Base-by-base conservation (phyloP, 1,140 invertebrate species). In the Drosophila pseudoobscura region DNA sequence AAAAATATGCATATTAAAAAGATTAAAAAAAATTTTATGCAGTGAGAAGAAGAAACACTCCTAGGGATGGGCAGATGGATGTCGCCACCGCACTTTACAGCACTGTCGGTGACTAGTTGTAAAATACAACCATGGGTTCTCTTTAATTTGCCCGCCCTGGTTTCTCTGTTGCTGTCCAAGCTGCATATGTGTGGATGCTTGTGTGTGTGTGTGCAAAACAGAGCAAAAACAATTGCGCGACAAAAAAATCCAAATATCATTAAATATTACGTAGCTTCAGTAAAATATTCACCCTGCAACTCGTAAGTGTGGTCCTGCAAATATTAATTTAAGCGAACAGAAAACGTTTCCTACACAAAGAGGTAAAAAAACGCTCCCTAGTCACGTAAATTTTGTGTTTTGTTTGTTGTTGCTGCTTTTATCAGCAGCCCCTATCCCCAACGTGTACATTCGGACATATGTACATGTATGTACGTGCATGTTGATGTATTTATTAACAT, bases 201-300 rank as follows among this genome's bases (percentile, higher is more conserved):
- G 26, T 63, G 52, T 51, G 45, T 45, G 56, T 66, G 64, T 54
- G 72, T 82, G 79, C 79, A 77, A 82, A 82, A 82, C 79, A 85
- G 76, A 88, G 84, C 83, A 73, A 83, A 88, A 83, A 87, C 78
- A 87, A 87, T 79, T 87, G 83, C 83, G 83, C 83, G 83, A 87
- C 69, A 85, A 68, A 73, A 35, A 65, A 74, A 44, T 57, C 49
- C 39, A 61, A 76, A 76, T 75, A 76, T 57, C 15, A 61, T 69
- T 69, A 75, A 76, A 69, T 56, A 75, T 75, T 76, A 52, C 63
- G 51, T 75, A 58, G 71, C 41, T 47, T 31, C 71, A 75, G 63
- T 52, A 29, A 69, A 75, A 39, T 55, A 43, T 60, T 59, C 22
- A 51, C 26, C 35, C 26, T 51, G 15, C 20, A 55, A 47, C 41